Evolutionary conservation across 2,113 vertebrate genomes (phyloP).

Genomic region (Rutilus rutilus): DNA sequence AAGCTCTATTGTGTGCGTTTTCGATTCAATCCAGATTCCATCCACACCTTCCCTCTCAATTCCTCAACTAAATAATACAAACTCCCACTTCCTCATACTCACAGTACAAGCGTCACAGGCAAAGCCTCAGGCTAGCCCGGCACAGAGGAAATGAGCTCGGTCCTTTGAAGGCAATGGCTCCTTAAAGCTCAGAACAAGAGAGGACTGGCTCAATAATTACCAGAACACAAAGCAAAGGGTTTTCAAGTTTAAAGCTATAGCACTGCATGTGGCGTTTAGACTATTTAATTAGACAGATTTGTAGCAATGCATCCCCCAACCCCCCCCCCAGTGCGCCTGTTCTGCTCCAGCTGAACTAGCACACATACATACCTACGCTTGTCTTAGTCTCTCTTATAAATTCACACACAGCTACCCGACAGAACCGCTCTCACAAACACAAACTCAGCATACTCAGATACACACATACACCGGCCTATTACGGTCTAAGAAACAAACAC

Average conservation of each 20-base stretch:
- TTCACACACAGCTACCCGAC: constrained; percentile 13
- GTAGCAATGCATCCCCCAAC: not conserved
- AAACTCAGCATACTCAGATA: constrained; percentile 23
- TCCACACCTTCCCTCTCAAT: constrained; percentile 6
- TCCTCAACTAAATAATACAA: constrained; percentile 38
- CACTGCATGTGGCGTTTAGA: constrained; percentile 25
- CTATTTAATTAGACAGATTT: constrained; percentile 44
- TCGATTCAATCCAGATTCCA: constrained; percentile 5
- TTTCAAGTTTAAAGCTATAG: constrained; percentile 35
- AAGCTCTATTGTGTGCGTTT: not conserved
- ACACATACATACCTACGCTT: not conserved
- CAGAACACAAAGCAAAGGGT: constrained; percentile 27
- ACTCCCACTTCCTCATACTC: constrained; percentile 36
- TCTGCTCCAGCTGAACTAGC: not conserved
- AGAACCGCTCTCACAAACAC: constrained; percentile 18
- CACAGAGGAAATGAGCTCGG: constrained; percentile 48
- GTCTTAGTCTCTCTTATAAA: not conserved
- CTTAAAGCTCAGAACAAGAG: constrained; percentile 44
- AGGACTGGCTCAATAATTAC: constrained; percentile 46
- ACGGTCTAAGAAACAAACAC: constrained; percentile 30
- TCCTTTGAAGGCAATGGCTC: constrained; percentile 41
- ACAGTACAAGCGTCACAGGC: constrained; percentile 32
- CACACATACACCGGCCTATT: constrained; percentile 18
- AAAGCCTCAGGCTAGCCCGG: constrained; percentile 48
- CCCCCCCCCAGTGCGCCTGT: not conserved